These are phyloP conservation scores for Turnix velox DNA, from an alignment of 2,113 vertebrate species.

Conservation along the genomic window DNA sequence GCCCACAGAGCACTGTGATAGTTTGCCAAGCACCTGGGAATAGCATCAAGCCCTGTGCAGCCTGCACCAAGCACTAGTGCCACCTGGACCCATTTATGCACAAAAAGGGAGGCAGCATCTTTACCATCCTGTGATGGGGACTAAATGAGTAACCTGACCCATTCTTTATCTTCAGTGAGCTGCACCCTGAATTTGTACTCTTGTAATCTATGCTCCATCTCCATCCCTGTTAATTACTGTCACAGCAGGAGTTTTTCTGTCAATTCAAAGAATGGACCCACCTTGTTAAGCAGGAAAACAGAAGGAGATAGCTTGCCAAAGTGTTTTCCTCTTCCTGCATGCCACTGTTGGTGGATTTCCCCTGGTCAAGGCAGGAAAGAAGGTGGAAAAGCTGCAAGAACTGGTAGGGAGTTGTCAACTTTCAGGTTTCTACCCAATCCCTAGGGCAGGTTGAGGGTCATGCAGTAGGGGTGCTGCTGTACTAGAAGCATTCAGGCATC, in stretches of 20 bases:
- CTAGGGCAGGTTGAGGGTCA: neutral
- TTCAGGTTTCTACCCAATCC: neutral
- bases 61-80: neutral
- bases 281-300: neutral
- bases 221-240: neutral
- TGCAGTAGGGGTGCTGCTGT: neutral
- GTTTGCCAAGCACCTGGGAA: neutral
- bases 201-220: neutral
- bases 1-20: neutral
- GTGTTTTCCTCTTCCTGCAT: neutral
- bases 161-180: neutral
- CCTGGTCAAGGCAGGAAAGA: neutral
- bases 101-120: neutral
- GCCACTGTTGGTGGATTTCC: neutral
- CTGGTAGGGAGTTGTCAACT: neutral
- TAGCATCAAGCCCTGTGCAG: neutral
- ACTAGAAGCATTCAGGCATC: neutral
- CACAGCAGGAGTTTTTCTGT: neutral
- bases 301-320: neutral
- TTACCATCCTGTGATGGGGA: neutral
- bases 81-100: neutral
- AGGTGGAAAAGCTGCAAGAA: neutral
- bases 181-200: neutral
- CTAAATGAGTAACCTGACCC: neutral
- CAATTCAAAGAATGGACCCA: neutral